These are phyloP conservation scores for Octomys mimax DNA, from an alignment of 2,797 vertebrate genomes.

Conservation along the genomic window DNA sequence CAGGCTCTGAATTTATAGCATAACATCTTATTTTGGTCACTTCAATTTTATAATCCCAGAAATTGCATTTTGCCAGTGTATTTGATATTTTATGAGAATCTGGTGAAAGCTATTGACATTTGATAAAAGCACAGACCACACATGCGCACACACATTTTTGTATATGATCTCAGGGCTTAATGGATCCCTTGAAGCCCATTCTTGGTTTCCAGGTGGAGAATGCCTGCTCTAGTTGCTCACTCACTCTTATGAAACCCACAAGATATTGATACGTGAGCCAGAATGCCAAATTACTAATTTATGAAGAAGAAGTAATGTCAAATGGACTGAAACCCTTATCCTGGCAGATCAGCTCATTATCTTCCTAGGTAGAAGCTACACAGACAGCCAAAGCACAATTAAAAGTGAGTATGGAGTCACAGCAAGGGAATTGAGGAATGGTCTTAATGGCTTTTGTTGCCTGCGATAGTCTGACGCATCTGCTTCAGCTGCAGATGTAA, in stretches of 20 bases:
- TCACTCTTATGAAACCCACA: constrained; percentile 38
- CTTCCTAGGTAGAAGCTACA: constrained; percentile 12
- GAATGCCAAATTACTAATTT: constrained; percentile 77
- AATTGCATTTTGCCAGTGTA: constrained; percentile 16
- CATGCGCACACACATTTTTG: neutral
- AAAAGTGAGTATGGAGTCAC: constrained; percentile 45
- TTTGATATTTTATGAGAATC: neutral
- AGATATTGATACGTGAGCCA: constrained; percentile 14
- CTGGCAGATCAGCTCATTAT: constrained; percentile 32
- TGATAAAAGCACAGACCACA: neutral
- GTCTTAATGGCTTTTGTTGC: constrained; percentile 66
- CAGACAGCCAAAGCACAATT: constrained; percentile 66
- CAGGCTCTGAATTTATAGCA: neutral
- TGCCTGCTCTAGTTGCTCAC: neutral
- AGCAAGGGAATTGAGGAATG: constrained; percentile 66
- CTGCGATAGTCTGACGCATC: neutral
- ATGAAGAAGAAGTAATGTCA: constrained; percentile 69
- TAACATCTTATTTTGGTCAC: neutral
- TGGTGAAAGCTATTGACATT: neutral
- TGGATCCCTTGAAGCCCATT: constrained; percentile 1
- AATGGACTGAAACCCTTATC: constrained; percentile 54
- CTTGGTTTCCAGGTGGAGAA: constrained; percentile 58
- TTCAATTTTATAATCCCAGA: neutral
- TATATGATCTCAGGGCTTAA: neutral
- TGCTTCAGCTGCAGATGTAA: neutral